A percentile compares a stretch with the other conserved stretches of the same genome.
Evolutionary conservation across 2,113 vertebrate species (phyloP).

Genomic region (Procavia capensis): DNA sequence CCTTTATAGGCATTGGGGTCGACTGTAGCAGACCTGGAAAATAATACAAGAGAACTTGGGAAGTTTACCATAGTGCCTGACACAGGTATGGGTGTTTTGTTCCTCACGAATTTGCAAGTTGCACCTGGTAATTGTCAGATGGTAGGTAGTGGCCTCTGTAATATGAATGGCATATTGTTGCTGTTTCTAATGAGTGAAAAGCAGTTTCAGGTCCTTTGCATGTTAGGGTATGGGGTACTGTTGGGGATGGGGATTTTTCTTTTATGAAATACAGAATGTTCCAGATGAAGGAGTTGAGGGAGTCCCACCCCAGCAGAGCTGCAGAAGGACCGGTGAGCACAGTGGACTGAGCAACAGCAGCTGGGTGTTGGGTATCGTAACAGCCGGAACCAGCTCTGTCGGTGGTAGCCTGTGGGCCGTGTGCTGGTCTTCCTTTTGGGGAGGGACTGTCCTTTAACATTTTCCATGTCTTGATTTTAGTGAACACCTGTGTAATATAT

Average conservation of each 20-base stretch:
- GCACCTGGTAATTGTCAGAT: not conserved
- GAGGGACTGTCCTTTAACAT: constrained; percentile 16
- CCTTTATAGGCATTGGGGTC: not conserved
- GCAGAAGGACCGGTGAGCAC: not conserved
- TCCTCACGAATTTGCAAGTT: not conserved
- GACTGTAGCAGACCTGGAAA: not conserved
- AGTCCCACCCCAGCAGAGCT: not conserved
- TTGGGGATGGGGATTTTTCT: not conserved
- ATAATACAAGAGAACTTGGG: not conserved
- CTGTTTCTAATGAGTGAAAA: not conserved
- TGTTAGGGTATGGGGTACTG: not conserved
- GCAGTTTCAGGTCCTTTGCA: not conserved
- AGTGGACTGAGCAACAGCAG: not conserved
- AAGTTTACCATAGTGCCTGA: not conserved
- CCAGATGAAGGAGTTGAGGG: not conserved
- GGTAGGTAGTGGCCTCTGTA: not conserved
- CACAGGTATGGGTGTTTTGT: not conserved
- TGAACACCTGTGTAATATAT: constrained; percentile 82
- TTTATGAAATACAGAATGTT: not conserved
- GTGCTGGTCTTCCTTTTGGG: constrained; percentile 33
- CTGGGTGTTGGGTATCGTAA: not conserved
- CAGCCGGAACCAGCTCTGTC: not conserved
- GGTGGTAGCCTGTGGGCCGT: not conserved
- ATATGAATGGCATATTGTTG: not conserved
- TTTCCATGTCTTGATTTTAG: constrained; percentile 58